A percentile compares a stretch with the other conserved stretches of the same genome.
These are phyloP conservation scores for Aspidiotus rigidus DNA, from an alignment of 2,888 invertebrate genomes.

Conservation along the genomic window DNA sequence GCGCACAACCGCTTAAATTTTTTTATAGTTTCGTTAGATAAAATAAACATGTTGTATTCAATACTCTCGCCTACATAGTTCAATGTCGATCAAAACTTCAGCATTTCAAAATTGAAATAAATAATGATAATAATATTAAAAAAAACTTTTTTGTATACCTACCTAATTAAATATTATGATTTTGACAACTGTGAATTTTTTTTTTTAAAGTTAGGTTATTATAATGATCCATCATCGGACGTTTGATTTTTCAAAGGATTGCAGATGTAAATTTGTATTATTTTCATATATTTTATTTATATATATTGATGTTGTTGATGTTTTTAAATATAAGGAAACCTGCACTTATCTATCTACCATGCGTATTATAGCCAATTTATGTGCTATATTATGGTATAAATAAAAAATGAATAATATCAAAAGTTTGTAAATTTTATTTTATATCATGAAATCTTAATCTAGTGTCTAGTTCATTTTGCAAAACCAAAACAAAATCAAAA, in stretches of 20 bases:
- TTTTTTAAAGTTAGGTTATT: constrained; percentile 7
- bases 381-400: constrained; percentile 29
- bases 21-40: too few relatives aligned
- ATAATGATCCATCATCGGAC: neutral
- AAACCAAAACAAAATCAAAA: too few relatives aligned
- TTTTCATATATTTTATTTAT: constrained; percentile 23
- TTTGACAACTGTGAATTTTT: constrained; percentile 22
- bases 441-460: too few relatives aligned
- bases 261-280: constrained; percentile 32
- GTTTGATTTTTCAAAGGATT: constrained; percentile 17
- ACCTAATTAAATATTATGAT: constrained; percentile 3
- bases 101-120: constrained; percentile 16
- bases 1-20: too few relatives aligned
- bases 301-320: constrained; percentile 34
- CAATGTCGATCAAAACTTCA: neutral
- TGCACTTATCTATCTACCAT: constrained; percentile 32
- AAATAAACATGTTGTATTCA: too few relatives aligned
- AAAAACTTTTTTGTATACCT: constrained; percentile 22
- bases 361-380: constrained; percentile 33
- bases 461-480: too few relatives aligned
- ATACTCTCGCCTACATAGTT: too few relatives aligned
- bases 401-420: constrained; percentile 25
- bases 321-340: constrained; percentile 29
- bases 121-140: too few relatives aligned
- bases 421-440: constrained; percentile 8